Conservation (phyloP, 1,140 invertebrate genomes). For the Formica exsecta region DNA sequence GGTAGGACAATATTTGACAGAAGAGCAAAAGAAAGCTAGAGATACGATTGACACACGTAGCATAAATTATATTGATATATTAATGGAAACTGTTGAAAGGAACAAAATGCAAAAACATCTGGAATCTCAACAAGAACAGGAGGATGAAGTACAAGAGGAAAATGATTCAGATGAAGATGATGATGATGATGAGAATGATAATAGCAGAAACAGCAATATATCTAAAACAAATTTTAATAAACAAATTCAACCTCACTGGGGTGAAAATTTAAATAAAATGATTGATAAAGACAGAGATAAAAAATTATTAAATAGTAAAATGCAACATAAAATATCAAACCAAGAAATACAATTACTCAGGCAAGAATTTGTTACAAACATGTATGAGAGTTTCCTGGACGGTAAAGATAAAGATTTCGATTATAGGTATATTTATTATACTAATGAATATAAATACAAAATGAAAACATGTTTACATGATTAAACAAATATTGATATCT, state of each 20-base stretch:
- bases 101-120: slow-evolving; percentile 89
- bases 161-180: slow-evolving; percentile 82
- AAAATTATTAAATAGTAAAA: slow-evolving; percentile 36
- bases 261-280: slow-evolving; percentile 38
- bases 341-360: slow-evolving; percentile 90
- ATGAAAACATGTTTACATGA: background rate
- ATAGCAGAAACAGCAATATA: slow-evolving; percentile 70
- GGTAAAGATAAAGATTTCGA: slow-evolving; percentile 95
- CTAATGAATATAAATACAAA: slow-evolving; percentile 20
- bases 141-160: slow-evolving; percentile 74
- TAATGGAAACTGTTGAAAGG: slow-evolving; percentile 90
- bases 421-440: slow-evolving; percentile 88
- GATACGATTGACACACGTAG: slow-evolving; percentile 88
- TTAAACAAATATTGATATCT: background rate
- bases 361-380: slow-evolving; percentile 94
- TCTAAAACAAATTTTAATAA: slow-evolving; percentile 6
- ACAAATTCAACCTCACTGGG: slow-evolving; percentile 61
- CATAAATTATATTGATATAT: slow-evolving; percentile 89
- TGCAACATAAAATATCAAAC: slow-evolving; percentile 62
- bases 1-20: slow-evolving; percentile 93
- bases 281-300: slow-evolving; percentile 11
- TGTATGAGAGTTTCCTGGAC: slow-evolving; percentile 95
- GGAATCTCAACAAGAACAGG: slow-evolving; percentile 87
- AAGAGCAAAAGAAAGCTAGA: slow-evolving; percentile 90
- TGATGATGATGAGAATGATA: slow-evolving; percentile 40